phyloP scores from a whole-genome alignment of 2,113 vertebrate genomes.

The Regulus satrapa region DNA sequence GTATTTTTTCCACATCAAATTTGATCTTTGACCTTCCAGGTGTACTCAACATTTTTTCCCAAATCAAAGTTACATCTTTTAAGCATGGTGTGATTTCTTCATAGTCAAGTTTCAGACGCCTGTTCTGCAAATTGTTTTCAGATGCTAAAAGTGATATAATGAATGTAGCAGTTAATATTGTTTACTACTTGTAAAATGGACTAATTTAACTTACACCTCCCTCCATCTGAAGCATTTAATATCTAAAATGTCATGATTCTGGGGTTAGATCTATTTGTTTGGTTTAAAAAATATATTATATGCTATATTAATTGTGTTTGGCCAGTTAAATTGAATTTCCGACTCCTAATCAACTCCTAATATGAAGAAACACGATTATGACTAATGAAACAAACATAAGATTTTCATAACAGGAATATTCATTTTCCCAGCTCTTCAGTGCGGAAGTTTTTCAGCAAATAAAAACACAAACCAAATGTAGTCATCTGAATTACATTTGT shows the following conservation, averaged over 20 bases:
- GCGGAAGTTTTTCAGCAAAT: not conserved
- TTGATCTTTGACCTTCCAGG: slow-evolving; percentile 87
- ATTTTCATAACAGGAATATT: not conserved
- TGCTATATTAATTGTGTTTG: not conserved
- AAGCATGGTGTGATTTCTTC: slow-evolving; percentile 96
- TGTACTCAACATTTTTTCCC: slow-evolving; percentile 92
- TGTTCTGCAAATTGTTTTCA: slow-evolving; percentile 90
- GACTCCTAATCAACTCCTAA: not conserved
- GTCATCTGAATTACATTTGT: not conserved
- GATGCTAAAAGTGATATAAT: slow-evolving; percentile 74
- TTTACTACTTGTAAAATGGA: not conserved
- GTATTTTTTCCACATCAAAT: slow-evolving; percentile 87
- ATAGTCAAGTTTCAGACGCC: slow-evolving; percentile 92
- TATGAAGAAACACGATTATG: not conserved
- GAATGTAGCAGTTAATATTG: not conserved
- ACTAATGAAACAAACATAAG: not conserved
- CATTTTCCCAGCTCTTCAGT: not conserved
- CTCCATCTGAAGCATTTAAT: not conserved
- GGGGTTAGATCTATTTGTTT: not conserved
- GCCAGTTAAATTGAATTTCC: not conserved
- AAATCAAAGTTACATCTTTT: slow-evolving; percentile 90
- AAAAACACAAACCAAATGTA: not conserved
- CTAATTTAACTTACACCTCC: not conserved
- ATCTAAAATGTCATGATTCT: not conserved
- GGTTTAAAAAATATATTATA: not conserved